Base-by-base conservation (phyloP, 30 jellyfish, hydroid and myxozoan genomes). In the Cassiopea xamachana region DNA sequence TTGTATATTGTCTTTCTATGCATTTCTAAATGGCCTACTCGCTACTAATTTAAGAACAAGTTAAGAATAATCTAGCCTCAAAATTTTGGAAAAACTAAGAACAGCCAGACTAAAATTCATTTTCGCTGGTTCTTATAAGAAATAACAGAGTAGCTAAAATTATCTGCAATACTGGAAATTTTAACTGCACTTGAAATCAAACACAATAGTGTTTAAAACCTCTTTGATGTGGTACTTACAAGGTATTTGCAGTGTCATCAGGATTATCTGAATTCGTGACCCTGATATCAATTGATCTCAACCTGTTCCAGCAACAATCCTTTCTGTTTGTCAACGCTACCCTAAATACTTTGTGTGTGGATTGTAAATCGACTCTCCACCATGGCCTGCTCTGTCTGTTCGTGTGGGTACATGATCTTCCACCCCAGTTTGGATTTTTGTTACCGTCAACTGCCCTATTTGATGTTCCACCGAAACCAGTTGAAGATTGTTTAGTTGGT, bases 301-400 rank as follows among this genome's bases (percentile, higher is more conserved):
- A 48, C 45, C 95, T 70, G n/a, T 0, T 79, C 85, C 79, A 80
- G 69, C 92, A 84, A 76, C 87, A 50, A 39, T 80, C 90, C 46
- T 75, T 90, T 39, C 95, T 90, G 73, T 88, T 88, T 10, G 95
- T 88, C 45, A 88, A 18, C 60, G 78, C 79, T 46, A 88, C 95
- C 55, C 79, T 88, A 13, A 90, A 90, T 16, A 88, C 81, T 1
- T 87, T 77, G 76, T 88, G 79, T 87, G 69, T 69, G 90, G 79
- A 78, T 58, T 88, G 95, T 45, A 88, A 83, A 79, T 88, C 95
- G 2, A 88, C 95, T 1, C 95, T 82, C 95, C 95, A 88, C 95
- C 95, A 88, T 5, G 90, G 73, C 16, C 67, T 74, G 13, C 88
- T 77, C 48, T 78, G 89, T 1, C 83, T 55, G 39, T 39, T 86